Percentiles rank a stretch among this genome's conserved stretches.
These are phyloP conservation scores for Malacosoma neustria DNA, from an alignment of 2,888 invertebrate genomes.

Conservation along the genomic window DNA sequence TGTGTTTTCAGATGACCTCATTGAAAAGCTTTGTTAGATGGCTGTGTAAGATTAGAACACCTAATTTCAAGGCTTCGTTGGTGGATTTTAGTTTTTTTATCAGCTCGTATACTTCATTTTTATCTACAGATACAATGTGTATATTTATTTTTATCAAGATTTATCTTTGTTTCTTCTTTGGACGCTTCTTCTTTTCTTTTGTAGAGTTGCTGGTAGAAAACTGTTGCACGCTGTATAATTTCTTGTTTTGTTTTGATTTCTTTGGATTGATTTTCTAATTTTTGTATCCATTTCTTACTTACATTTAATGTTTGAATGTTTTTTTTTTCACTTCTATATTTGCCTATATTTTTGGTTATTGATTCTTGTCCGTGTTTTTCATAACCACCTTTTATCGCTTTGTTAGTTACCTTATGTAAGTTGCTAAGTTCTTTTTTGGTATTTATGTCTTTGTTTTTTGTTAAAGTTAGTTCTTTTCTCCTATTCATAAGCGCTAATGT, in stretches of 20 bases:
- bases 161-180: too few relatives aligned
- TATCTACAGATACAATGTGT: too few relatives aligned
- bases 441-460: constrained; percentile 2
- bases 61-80: too few relatives aligned
- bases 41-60: too few relatives aligned
- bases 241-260: constrained; percentile 6
- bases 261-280: too few relatives aligned
- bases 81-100: too few relatives aligned
- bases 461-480: too few relatives aligned
- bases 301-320: constrained; percentile 4
- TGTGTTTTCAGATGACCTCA: too few relatives aligned
- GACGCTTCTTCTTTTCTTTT: neutral
- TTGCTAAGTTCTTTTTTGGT: constrained; percentile 5
- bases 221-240: constrained; percentile 4
- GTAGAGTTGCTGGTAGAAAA: constrained; percentile 3
- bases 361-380: constrained; percentile 2
- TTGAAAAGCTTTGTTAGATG: too few relatives aligned
- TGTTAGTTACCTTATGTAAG: constrained; percentile 4
- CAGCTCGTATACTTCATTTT: too few relatives aligned
- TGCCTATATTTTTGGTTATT: constrained; percentile 3
- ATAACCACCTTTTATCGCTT: constrained; percentile 4
- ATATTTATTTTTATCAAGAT: too few relatives aligned
- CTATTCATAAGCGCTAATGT: too few relatives aligned
- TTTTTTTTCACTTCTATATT: constrained; percentile 7
- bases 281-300: constrained; percentile 8